Evolutionary conservation across 2,888 invertebrate genomes (phyloP), one percentile per base, ranked within the genome.

Genomic region (Cacoxenus indagator): DNA sequence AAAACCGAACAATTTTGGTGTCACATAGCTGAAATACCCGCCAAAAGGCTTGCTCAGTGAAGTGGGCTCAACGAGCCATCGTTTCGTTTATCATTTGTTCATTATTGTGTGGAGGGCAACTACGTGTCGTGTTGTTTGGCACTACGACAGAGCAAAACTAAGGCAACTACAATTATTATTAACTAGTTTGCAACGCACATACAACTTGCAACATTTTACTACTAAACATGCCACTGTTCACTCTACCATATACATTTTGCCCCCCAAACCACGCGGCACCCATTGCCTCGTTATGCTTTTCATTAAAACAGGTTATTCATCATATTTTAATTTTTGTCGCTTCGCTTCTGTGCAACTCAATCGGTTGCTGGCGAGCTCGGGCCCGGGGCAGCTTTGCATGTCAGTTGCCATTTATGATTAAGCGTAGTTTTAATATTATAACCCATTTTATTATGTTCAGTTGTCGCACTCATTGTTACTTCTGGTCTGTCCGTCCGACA

Each of bases 321-420:
- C 62, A 67, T 67, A n/a, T 67, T 66, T 62, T 19, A 62, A 62
- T 51, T 54, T 27, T 46, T 54, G 51, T 29, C 61, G 51, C 61
- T 55, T 48, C 17, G 55, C 27, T 27, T 26, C 27, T 55, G 55
- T 55, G 55, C 55, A n/a, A 11, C 55, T 55, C 61, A 29, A 24
- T 22, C 31, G 11, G 45, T 43, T 43, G n/a, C 48, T 17, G 17
- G 3, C 17, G 14, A n/a, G n/a, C n/a, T 48, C 19, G n/a, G 19
- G 11, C 37, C 22, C 46, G 57, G n/a, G 5, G 46, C 4, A 14
- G 55, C 27, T 64, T 68, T 71, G 81, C 81, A 81, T 81, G 82
- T 82, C 82, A 77, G 67, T 69, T 64, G 82, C 79, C 78, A 83
- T 83, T 81, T 81, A 82, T 83, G 80, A 81, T 83, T 83, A 80